Evolutionary conservation across 1,140 invertebrate genomes (phyloP).

Genomic region (Pseudomyrmex cubaensis): DNA sequence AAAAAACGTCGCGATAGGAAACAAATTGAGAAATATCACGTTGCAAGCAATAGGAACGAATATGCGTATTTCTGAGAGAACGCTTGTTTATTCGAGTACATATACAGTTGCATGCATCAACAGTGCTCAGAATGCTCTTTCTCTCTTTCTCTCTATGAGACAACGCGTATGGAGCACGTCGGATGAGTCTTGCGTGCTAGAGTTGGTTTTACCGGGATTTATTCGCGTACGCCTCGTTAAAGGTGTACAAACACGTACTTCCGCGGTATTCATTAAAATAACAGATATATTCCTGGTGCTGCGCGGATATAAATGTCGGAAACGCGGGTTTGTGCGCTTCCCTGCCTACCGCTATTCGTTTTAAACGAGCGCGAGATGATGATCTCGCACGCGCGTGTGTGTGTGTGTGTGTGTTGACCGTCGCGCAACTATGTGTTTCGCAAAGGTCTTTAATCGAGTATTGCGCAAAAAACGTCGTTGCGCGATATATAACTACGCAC

Average conservation of each 20-base stretch:
- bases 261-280: constrained; percentile 48
- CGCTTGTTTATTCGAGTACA: constrained; percentile 5
- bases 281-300: constrained; percentile 30
- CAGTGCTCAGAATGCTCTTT: background rate
- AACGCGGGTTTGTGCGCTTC: constrained; percentile 11
- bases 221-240: constrained; percentile 54
- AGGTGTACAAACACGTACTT: constrained; percentile 56
- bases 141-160: background rate
- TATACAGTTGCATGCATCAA: background rate
- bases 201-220: constrained; percentile 53
- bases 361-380: constrained; percentile 46
- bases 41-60: background rate
- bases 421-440: background rate
- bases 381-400: background rate
- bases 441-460: constrained; percentile 58
- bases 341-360: constrained; percentile 18
- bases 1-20: background rate
- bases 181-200: constrained; percentile 44
- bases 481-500: constrained; percentile 28
- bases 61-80: background rate
- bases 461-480: background rate
- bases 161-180: background rate
- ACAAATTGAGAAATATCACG: constrained; percentile 2
- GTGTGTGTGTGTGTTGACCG: background rate
- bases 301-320: constrained; percentile 34